phyloP scores from a whole-genome alignment of 2,888 invertebrate genomes.

The Hydrotaea diabolus region DNA sequence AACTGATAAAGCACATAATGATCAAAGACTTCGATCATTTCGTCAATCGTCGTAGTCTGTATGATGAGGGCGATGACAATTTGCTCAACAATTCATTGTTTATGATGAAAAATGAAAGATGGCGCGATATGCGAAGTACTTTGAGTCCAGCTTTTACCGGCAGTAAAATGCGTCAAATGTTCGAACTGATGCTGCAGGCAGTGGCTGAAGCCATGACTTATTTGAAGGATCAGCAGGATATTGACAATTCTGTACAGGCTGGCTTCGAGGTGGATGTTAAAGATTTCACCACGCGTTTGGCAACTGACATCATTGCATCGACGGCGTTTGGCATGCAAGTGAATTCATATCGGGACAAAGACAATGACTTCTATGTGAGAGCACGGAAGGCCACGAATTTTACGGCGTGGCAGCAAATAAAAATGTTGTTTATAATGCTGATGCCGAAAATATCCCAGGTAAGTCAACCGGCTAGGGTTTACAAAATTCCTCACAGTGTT shows the following conservation, averaged over 20 bases:
- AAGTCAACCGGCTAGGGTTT: too few species aligned
- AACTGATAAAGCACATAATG: constrained; percentile 81
- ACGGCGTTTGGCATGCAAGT: constrained; percentile 79
- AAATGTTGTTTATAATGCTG: constrained; percentile 69
- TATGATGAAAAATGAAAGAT: constrained; percentile 78
- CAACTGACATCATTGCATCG: constrained; percentile 79
- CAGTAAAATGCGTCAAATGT: constrained; percentile 79
- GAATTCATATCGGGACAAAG: constrained; percentile 81
- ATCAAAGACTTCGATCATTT: constrained; percentile 83
- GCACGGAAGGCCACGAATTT: constrained; percentile 30
- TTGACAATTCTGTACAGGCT: not conserved
- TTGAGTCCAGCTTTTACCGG: constrained; percentile 79
- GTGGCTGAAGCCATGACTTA: constrained; percentile 74
- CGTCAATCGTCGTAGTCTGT: constrained; percentile 77
- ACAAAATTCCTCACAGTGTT: too few species aligned
- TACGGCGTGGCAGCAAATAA: constrained; percentile 62
- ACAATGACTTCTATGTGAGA: constrained; percentile 82
- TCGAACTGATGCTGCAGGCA: constrained; percentile 75
- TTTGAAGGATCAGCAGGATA: constrained; percentile 61
- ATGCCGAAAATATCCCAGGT: constrained; percentile 69
- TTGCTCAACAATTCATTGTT: constrained; percentile 82
- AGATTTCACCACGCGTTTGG: constrained; percentile 73
- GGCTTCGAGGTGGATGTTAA: constrained; percentile 72
- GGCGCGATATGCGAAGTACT: constrained; percentile 78
- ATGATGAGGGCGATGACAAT: constrained; percentile 58